Evolutionary conservation across 2,113 vertebrate genomes (phyloP).

Genomic region (Nannospalax galili): DNA sequence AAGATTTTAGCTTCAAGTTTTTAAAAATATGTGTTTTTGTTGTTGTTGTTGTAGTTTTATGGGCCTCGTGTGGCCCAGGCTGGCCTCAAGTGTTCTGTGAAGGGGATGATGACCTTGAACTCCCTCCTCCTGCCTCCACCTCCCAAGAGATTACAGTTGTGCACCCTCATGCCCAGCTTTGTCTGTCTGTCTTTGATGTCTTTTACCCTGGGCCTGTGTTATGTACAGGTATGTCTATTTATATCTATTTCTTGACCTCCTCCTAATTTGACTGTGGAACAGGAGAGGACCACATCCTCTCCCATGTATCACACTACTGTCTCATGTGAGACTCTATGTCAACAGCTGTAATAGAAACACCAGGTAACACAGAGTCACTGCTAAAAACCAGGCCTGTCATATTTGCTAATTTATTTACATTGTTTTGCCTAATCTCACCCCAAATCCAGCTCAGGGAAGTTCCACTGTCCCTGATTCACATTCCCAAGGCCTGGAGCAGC

Average conservation of each 20-base stretch:
- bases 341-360: fast-evolving
- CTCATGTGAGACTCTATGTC: background rate
- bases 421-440: background rate
- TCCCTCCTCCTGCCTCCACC: background rate
- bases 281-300: background rate
- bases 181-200: background rate
- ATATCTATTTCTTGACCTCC: background rate
- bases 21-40: background rate
- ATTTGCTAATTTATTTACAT: background rate
- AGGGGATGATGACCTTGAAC: background rate
- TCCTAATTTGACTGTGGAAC: background rate
- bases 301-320: background rate
- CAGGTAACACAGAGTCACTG: fast-evolving
- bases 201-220: too few species aligned
- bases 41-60: background rate
- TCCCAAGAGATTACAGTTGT: background rate
- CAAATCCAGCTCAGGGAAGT: background rate
- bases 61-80: background rate
- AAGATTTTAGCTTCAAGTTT: background rate
- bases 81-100: background rate
- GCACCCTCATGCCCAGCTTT: too few species aligned
- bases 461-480: background rate
- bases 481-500: background rate
- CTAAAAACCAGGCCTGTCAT: background rate
- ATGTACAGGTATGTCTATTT: background rate